These are phyloP conservation scores for Drosophila equinoxialis DNA, from an alignment of 1,140 invertebrate genomes.

Conservation along the genomic window DNA sequence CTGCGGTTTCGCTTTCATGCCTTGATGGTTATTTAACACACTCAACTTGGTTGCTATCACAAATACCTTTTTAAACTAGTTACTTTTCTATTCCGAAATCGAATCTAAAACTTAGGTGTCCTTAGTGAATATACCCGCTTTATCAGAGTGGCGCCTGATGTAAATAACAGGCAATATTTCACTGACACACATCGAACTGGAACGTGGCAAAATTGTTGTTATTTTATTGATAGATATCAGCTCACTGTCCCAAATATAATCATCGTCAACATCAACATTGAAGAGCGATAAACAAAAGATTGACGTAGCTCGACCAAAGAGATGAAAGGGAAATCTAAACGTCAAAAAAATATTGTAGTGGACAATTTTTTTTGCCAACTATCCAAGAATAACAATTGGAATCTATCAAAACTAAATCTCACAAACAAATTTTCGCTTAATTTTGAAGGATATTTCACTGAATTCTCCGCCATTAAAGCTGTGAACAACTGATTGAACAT, in stretches of 20 bases:
- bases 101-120: background rate
- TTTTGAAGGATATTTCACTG: too few relatives aligned
- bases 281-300: constrained; percentile 38
- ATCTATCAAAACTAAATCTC: too few relatives aligned
- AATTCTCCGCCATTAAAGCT: too few relatives aligned
- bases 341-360: background rate
- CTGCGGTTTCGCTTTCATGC: background rate
- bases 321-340: background rate
- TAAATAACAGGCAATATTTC: constrained; percentile 48
- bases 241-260: constrained; percentile 20
- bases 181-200: constrained; percentile 27
- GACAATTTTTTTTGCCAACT: constrained; percentile 21
- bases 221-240: constrained; percentile 48
- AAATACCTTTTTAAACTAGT: background rate
- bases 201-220: constrained; percentile 37
- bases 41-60: too few relatives aligned
- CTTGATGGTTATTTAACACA: background rate
- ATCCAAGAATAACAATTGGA: background rate
- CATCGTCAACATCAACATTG: constrained; percentile 15
- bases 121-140: background rate
- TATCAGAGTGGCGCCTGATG: constrained; percentile 34
- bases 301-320: constrained; percentile 26
- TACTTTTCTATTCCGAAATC: background rate
- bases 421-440: too few relatives aligned
- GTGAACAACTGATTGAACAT: too few relatives aligned